Conservation (phyloP, 2,888 invertebrate genomes). For the Melieria crassipennis region DNA sequence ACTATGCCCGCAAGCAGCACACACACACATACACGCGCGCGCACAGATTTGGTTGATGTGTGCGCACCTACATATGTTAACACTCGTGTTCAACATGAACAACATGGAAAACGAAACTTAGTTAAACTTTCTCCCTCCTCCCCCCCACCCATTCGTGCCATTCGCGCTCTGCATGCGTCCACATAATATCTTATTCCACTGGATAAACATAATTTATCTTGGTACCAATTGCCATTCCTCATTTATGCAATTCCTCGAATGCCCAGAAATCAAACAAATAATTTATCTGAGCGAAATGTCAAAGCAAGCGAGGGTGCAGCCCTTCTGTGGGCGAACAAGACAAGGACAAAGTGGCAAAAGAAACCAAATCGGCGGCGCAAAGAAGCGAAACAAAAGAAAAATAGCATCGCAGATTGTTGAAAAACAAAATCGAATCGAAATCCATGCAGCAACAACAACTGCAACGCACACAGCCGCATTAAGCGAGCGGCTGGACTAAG, state of each 20-base stretch:
- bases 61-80: conserved; percentile 18
- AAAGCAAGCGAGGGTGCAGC: conserved; percentile 11
- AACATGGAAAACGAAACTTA: not conserved
- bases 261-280: conserved; percentile 45
- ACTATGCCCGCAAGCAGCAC: not conserved
- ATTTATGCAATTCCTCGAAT: conserved; percentile 40
- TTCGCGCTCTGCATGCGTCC: conserved; percentile 1
- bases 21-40: conserved; percentile 4
- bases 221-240: conserved; percentile 36
- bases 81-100: conserved; percentile 11
- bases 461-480: too few species aligned
- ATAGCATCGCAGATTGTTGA: not conserved
- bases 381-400: conserved; percentile 23
- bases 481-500: too few species aligned
- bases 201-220: conserved; percentile 34
- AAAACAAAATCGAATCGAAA: not conserved
- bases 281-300: conserved; percentile 40
- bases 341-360: not conserved
- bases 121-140: not conserved
- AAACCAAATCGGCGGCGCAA: conserved; percentile 14
- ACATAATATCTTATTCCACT: conserved; percentile 17
- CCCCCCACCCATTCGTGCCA: not conserved
- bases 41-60: not conserved
- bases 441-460: too few species aligned
- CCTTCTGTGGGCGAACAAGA: conserved; percentile 3